Evolutionary conservation across 2,113 vertebrate species (phyloP).

Genomic region (Dipodomys merriami): DNA sequence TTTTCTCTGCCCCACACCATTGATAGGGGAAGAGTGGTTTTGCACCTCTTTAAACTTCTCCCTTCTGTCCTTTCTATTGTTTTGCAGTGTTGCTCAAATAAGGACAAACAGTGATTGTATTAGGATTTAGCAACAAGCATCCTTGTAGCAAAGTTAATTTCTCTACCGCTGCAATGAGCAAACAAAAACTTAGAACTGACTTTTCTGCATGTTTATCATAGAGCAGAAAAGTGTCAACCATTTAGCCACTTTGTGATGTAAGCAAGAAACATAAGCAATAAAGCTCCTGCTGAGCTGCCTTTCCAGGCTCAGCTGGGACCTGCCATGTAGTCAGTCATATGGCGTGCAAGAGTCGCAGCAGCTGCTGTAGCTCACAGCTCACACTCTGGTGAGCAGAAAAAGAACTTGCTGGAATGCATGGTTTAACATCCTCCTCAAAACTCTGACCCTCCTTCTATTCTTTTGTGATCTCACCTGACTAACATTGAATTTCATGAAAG

Average conservation of each 20-base stretch:
- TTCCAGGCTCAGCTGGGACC: slow-evolving; percentile 51
- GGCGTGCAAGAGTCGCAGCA: slow-evolving; percentile 62
- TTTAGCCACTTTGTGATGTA: slow-evolving; percentile 70
- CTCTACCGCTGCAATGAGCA: slow-evolving; percentile 50
- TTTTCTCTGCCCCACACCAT: slow-evolving; percentile 68
- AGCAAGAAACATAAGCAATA: slow-evolving; percentile 51
- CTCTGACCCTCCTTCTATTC: slow-evolving; percentile 38
- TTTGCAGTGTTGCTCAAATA: slow-evolving; percentile 70
- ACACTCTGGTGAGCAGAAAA: slow-evolving; percentile 45
- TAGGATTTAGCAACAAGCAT: slow-evolving; percentile 75
- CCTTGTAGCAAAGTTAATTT: slow-evolving; percentile 65
- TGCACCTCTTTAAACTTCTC: slow-evolving; percentile 73
- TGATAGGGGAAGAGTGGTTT: slow-evolving; percentile 73
- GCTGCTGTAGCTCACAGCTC: slow-evolving; percentile 71
- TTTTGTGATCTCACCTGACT: slow-evolving; percentile 75
- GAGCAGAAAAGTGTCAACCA: slow-evolving; percentile 75
- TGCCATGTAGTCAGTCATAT: background rate
- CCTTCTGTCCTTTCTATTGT: slow-evolving; percentile 70
- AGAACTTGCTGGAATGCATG: slow-evolving; percentile 64
- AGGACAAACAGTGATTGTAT: slow-evolving; percentile 60
- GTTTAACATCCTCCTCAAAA: slow-evolving; percentile 75
- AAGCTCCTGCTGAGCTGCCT: slow-evolving; percentile 48
- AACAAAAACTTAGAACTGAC: slow-evolving; percentile 58
- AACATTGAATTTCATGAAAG: slow-evolving; percentile 63
- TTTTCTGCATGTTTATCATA: slow-evolving; percentile 77